Percentiles rank a stretch among this genome's conserved stretches.
Conservation (phyloP, 1,140 invertebrate species). For the Papilio machaon region DNA sequence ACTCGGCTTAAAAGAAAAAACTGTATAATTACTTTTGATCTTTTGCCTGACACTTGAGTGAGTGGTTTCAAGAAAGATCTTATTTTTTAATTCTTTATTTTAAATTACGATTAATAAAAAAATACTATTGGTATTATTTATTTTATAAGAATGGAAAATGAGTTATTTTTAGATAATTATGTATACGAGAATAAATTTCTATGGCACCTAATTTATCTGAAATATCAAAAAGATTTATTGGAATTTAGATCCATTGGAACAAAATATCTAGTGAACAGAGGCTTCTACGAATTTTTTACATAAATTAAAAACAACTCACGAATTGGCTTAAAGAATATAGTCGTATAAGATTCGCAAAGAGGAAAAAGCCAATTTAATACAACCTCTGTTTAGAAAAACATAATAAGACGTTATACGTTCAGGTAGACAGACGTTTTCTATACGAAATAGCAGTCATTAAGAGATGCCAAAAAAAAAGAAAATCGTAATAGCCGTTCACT, state of each 20-base stretch:
- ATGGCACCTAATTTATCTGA: neutral
- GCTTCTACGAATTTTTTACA: neutral
- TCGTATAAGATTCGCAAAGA: neutral
- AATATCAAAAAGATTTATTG: neutral
- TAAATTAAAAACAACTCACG: neutral
- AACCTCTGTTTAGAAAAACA: constrained; percentile 8
- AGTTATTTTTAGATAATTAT: neutral
- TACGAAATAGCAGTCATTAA: constrained; percentile 35
- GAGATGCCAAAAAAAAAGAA: constrained; percentile 33
- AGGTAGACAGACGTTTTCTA: constrained; percentile 37
- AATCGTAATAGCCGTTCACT: constrained; percentile 22
- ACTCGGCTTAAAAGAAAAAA: neutral
- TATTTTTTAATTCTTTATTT: neutral
- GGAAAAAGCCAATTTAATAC: constrained; percentile 28
- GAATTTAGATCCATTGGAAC: neutral
- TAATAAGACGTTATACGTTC: constrained; percentile 26
- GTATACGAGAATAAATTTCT: neutral
- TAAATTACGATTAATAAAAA: neutral
- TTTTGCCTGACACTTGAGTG: neutral
- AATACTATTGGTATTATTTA: no score
- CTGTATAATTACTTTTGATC: neutral
- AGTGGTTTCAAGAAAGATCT: neutral
- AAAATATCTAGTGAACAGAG: neutral
- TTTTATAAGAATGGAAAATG: neutral
- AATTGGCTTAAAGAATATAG: neutral